Base-by-base conservation (phyloP, 2,797 vertebrate species). In the Sebastes matsubarae region DNA sequence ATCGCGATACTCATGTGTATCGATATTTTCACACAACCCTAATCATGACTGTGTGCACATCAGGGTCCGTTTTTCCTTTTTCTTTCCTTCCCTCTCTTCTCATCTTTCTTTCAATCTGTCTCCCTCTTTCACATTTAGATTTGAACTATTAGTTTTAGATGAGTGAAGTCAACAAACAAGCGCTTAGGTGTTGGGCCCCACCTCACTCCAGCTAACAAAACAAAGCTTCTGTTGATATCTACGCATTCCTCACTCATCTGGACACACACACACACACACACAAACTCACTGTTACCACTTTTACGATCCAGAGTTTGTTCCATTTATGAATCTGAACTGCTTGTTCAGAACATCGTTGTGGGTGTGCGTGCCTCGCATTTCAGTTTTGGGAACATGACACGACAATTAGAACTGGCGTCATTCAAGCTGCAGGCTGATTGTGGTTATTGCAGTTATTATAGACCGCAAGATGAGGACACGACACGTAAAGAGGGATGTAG, bases 171-270 rank as follows among this genome's bases (percentile, higher is more conserved):
- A 84, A 92, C 85, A 94, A 93, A 91, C 83, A 90, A 88, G 80
- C 70, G 30, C 79, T 87, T 82, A 93, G 90, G 88, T 89, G 89
- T 91, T 83, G 87, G 65, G 86, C 88, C 78, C 80, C 91, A 80
- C 92, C 91, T 93, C 77, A 6, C 73, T 77, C 75, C 90, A 93
- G 92, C 93, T 93, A 91, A 89, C 82, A 92, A 89, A 93, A 92
- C 89, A 92, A 77, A 74, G 79, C 90, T 91, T 88, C 87, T 84
- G 85, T 88, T 89, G 89, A 91, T 88, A 84, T 85, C 86, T 80
- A 79, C 52, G 25, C 90, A 90, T 91, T 89, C 87, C 82, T 86
- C 76, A 1, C 82, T 90, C 86, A 82, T 91, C 85, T 82, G 77
- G 82, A 83, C 32, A 61, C 77, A 36, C 85, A 69, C 69, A 66